Evolutionary conservation across 2,797 vertebrate genomes (phyloP).

Genomic region (Phoebastria nigripes): DNA sequence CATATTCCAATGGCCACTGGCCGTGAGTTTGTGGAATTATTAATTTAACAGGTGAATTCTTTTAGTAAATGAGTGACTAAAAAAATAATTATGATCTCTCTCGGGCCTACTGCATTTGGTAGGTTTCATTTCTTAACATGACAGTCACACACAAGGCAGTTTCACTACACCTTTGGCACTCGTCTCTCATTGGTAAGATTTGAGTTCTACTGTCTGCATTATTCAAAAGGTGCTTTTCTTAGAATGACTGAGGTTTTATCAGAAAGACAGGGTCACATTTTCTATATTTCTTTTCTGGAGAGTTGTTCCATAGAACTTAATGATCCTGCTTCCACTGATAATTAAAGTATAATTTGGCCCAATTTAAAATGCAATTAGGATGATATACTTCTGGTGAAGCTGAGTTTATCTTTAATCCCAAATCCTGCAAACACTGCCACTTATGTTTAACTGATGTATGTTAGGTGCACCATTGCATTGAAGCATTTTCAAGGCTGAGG

Average conservation of each 20-base stretch:
- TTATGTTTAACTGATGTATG: not conserved
- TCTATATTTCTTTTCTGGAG: not conserved
- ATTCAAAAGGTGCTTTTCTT: not conserved
- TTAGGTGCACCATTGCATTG: not conserved
- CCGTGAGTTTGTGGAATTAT: not conserved
- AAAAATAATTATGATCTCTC: not conserved
- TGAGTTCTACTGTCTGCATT: not conserved
- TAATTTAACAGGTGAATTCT: not conserved
- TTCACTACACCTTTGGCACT: not conserved
- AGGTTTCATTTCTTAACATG: not conserved
- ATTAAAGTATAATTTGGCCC: not conserved
- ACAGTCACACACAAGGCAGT: not conserved
- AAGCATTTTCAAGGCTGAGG: not conserved
- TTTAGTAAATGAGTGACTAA: not conserved
- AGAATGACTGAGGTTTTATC: not conserved
- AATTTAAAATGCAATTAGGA: constrained; percentile 3
- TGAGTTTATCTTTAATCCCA: not conserved
- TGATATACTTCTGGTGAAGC: not conserved
- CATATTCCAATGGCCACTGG: not conserved
- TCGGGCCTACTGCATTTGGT: not conserved
- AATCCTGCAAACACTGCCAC: not conserved
- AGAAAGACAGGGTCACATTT: not conserved
- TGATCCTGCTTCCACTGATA: not conserved
- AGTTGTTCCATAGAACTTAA: not conserved
- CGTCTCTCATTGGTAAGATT: rapidly evolving